These are phyloP conservation scores for Mesocricetus auratus DNA, from an alignment of 2,113 vertebrate species.

Conservation along the genomic window DNA sequence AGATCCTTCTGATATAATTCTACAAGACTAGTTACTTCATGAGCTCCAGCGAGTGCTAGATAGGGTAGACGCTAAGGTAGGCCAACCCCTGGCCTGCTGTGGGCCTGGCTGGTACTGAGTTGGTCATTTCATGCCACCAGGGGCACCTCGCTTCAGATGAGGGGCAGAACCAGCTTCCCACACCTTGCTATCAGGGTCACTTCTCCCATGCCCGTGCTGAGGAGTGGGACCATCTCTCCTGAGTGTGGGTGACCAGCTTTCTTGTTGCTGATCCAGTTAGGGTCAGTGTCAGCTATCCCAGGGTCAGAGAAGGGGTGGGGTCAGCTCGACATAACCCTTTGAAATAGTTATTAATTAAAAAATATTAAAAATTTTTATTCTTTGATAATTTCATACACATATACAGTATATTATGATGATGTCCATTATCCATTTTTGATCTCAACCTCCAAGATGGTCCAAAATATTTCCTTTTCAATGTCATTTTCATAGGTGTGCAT, in stretches of 20 bases:
- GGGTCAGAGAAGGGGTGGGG: background rate
- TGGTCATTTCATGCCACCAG: background rate
- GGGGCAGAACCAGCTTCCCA: background rate
- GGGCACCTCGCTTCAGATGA: background rate
- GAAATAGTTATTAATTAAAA: background rate
- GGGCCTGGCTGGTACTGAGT: background rate
- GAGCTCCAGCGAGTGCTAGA: background rate
- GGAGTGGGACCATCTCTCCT: background rate
- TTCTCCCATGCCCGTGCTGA: background rate
- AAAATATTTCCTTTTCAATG: background rate
- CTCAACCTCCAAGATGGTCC: background rate
- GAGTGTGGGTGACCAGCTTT: background rate
- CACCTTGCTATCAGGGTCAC: background rate
- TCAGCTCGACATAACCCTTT: background rate
- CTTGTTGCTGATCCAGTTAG: background rate
- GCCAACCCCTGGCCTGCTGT: background rate
- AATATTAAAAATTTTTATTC: background rate
- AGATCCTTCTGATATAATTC: background rate
- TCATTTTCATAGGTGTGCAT: background rate
- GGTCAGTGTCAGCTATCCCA: background rate
- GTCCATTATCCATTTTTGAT: background rate
- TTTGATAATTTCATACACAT: background rate
- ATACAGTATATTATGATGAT: background rate
- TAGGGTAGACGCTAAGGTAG: background rate
- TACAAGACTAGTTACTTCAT: background rate